Conservation (phyloP, 2,113 vertebrate genomes). For the Nematolebias whitei region DNA sequence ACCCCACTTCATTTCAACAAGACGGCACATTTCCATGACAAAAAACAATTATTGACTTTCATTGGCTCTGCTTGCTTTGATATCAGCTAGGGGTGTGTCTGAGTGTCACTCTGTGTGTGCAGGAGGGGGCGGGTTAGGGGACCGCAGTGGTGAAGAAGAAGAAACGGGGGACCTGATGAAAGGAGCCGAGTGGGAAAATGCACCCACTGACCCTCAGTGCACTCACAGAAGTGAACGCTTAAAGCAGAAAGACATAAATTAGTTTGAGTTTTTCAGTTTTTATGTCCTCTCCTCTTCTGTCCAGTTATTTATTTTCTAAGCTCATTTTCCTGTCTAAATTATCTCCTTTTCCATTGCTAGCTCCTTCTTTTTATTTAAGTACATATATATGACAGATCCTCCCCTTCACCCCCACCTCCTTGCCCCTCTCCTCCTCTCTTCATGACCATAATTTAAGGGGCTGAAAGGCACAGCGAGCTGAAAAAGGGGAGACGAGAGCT, state of each 20-base stretch:
- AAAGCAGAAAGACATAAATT: constrained; percentile 63
- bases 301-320: constrained; percentile 25
- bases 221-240: constrained; percentile 66
- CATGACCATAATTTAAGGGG: constrained; percentile 82
- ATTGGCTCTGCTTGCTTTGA: constrained; percentile 81
- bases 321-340: constrained; percentile 35
- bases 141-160: constrained; percentile 39
- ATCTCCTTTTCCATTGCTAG: constrained; percentile 54
- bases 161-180: constrained; percentile 68
- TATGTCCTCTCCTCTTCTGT: constrained; percentile 45
- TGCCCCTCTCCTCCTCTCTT: constrained; percentile 54
- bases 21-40: constrained; percentile 79
- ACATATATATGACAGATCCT: constrained; percentile 46
- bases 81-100: constrained; percentile 78
- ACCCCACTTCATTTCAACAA: constrained; percentile 66
- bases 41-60: constrained; percentile 85
- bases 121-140: constrained; percentile 51
- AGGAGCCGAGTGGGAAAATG: constrained; percentile 72
- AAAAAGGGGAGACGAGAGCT: constrained; percentile 66
- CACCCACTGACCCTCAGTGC: constrained; percentile 73
- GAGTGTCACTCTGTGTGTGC: constrained; percentile 60
- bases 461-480: constrained; percentile 80
- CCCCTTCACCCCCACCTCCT: constrained; percentile 53
- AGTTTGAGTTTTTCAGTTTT: constrained; percentile 57
- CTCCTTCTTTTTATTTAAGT: constrained; percentile 45